Evolutionary conservation across 2,888 invertebrate genomes (phyloP).

Genomic region (Malthinus seriepunctatus): DNA sequence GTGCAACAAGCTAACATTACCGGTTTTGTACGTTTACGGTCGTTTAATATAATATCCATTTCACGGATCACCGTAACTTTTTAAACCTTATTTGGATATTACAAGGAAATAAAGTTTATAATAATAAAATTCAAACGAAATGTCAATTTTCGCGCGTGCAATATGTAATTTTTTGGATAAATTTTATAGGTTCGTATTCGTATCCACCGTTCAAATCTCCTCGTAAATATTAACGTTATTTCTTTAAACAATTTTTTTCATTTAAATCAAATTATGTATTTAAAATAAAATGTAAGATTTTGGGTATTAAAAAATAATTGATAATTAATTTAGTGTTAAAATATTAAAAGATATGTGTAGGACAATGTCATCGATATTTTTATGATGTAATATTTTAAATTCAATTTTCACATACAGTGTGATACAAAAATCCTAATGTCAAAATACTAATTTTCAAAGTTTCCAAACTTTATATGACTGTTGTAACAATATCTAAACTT

Average conservation of each 20-base stretch:
- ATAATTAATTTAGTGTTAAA: no score
- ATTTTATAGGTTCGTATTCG: conserved; percentile 8
- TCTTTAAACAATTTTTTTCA: neutral
- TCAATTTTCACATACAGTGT: no score
- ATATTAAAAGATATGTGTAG: no score
- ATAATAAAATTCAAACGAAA: neutral
- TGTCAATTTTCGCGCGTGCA: neutral
- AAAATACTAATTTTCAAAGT: no score
- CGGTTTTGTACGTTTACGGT: conserved; percentile 25
- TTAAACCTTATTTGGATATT: conserved; percentile 3
- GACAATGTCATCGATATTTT: no score
- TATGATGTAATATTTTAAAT: no score
- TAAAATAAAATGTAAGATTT: no score
- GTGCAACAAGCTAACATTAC: conserved; percentile 22
- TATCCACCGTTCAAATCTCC: conserved; percentile 11
- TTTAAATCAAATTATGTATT: no score
- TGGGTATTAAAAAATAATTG: no score
- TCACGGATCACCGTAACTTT: conserved; percentile 8
- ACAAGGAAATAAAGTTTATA: neutral
- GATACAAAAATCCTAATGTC: no score
- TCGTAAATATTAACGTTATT: neutral
- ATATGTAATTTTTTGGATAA: neutral
- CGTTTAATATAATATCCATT: conserved; percentile 20
- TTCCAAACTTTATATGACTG: no score
- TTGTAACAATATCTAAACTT: no score